phyloP scores from a whole-genome alignment of 1,140 invertebrate genomes.

The Caerostris darwini region DNA sequence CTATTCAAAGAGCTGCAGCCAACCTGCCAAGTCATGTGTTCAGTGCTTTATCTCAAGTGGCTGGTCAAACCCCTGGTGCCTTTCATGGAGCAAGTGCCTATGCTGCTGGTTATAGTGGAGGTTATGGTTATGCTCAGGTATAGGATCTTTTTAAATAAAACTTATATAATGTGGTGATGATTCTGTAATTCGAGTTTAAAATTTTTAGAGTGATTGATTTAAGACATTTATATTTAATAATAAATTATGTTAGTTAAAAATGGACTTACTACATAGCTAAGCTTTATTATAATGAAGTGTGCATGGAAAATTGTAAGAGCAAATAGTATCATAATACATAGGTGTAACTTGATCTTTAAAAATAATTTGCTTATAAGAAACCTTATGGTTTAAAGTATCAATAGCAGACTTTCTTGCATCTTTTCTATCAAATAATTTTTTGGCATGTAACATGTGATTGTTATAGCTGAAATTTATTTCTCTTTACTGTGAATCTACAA shows the following conservation, averaged over 20 bases:
- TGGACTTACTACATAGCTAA: not conserved
- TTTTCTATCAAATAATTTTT: no score
- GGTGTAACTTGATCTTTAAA: no score
- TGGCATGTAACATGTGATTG: no score
- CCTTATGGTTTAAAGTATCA: no score
- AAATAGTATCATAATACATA: no score
- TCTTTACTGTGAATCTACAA: no score
- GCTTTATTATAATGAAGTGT: no score
- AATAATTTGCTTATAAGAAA: no score
- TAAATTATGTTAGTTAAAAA: not conserved
- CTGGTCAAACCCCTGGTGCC: slow-evolving; percentile 85
- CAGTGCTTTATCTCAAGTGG: slow-evolving; percentile 87
- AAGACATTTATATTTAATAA: not conserved
- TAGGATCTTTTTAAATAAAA: not conserved
- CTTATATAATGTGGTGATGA: not conserved
- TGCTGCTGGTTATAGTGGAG: slow-evolving; percentile 81
- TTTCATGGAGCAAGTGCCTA: slow-evolving; percentile 59
- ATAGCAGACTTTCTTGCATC: no score
- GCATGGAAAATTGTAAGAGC: no score
- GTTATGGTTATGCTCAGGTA: slow-evolving; percentile 79
- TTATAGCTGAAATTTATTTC: no score
- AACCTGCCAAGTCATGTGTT: slow-evolving; percentile 88
- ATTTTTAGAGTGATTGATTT: not conserved
- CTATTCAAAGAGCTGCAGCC: slow-evolving; percentile 88
- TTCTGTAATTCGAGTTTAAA: not conserved